Percentiles rank a stretch among this genome's conserved stretches.
These are phyloP conservation scores for Phrynocephalus guinanensis DNA, from an alignment of 2,797 vertebrate genomes.

Conservation along the genomic window DNA sequence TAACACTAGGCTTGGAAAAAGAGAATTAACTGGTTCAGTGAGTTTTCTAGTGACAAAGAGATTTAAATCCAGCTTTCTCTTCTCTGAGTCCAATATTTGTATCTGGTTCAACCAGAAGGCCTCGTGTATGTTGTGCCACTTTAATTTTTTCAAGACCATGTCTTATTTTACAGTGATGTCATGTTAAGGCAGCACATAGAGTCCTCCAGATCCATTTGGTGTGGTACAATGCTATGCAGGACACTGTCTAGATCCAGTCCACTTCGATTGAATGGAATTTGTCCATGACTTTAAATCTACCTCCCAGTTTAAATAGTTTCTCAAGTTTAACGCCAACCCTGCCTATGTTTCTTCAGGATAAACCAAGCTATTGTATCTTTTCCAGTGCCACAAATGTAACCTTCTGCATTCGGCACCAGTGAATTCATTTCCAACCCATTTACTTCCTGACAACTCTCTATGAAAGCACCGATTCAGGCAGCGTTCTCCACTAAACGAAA, in stretches of 20 bases:
- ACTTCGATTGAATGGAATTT: neutral
- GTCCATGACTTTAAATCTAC: neutral
- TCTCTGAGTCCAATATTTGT: neutral
- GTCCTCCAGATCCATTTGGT: too few species aligned
- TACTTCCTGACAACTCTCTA: neutral
- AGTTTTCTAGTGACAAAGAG: neutral
- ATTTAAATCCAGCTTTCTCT: neutral
- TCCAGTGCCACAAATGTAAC: neutral
- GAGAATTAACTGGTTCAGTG: neutral
- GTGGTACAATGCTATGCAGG: neutral
- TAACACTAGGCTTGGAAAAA: neutral
- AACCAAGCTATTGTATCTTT: neutral
- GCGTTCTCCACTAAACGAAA: neutral
- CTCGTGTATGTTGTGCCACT: neutral
- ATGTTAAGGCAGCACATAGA: neutral
- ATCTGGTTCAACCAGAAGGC: neutral
- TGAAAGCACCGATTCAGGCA: neutral
- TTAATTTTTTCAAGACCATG: neutral
- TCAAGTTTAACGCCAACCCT: neutral
- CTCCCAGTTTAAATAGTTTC: neutral
- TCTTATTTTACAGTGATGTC: neutral
- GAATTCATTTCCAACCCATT: neutral
- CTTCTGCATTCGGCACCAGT: neutral
- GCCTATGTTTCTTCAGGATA: neutral
- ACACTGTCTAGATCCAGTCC: neutral